Base-by-base conservation (phyloP, 2,113 vertebrate genomes). In the Indicator indicator region DNA sequence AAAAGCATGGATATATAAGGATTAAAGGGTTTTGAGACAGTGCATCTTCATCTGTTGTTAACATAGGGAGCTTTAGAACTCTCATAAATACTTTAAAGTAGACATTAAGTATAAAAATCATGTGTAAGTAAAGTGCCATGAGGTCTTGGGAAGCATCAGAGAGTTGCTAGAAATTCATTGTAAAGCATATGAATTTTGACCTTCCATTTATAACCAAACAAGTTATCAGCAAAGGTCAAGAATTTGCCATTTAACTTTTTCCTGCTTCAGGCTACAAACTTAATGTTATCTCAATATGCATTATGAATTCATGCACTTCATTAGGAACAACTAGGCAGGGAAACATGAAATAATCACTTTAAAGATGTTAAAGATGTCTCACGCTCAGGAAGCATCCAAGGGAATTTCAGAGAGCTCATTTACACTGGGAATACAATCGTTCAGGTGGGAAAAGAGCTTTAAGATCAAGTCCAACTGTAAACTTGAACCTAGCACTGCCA, bases 41-140 rank as follows among this genome's bases (percentile, higher is more conserved):
- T 42, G 64, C 10, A 0, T 26, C 55, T 84, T 23, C 52, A 63
- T 13, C 16, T 12, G 1, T 26, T 9, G 32, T 15, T 74, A 77
- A 64, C 14, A 55, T 38, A 69, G 9, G 19, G n/a, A 70, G n/a
- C 82, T 64, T 74, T 32, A 88, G 73, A 94, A 67, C 42, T 36
- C 52, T 72, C 59, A 52, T 72, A 63, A 77, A 28, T 55, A 85
- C 80, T 89, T 96, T 85, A 67, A 46, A 65, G 74, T 70, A 50
- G 46, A 91, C 88, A 44, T 71, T 55, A 89, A 78, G 30, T 36
- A 88, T 44, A 85, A 92, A 95, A 96, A 54, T 81, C 83, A 85
- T 1, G 0, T 77, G 50, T 42, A 59, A 92, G 52, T 16, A 67
- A 59, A 65, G n/a, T 42, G 72, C 77, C 79, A 77, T 14, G 20